Evolutionary conservation across 2,888 invertebrate genomes (phyloP).

Genomic region (Deilephila porcellus): DNA sequence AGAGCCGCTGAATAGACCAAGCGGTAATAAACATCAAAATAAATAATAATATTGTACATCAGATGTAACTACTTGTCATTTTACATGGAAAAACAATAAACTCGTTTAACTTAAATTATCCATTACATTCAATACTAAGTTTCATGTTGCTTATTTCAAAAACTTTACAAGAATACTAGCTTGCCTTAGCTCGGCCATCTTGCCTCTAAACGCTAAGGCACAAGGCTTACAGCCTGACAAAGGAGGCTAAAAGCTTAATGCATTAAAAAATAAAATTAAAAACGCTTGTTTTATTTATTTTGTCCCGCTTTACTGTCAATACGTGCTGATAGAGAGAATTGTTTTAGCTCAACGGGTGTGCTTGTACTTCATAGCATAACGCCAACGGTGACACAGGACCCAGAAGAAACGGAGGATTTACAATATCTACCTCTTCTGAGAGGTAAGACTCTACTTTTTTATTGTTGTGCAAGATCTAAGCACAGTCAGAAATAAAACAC

Average conservation of each 20-base stretch:
- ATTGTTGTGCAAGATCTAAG: background rate
- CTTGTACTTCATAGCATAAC: slow-evolving; percentile 79
- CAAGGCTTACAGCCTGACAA: slow-evolving; percentile 13
- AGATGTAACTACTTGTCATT: too few relatives aligned
- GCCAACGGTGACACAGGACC: slow-evolving; percentile 73
- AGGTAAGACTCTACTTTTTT: slow-evolving; percentile 56
- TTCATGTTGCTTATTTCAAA: background rate
- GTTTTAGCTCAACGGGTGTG: slow-evolving; percentile 76
- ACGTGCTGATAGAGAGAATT: slow-evolving; percentile 27
- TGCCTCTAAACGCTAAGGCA: slow-evolving; percentile 10
- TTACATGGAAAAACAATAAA: too few relatives aligned
- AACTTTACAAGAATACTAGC: background rate
- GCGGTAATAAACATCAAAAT: background rate
- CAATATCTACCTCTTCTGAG: slow-evolving; percentile 82
- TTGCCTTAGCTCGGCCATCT: slow-evolving; percentile 22
- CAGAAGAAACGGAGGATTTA: slow-evolving; percentile 74
- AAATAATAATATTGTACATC: background rate
- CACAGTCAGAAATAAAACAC: too few relatives aligned
- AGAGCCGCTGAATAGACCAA: slow-evolving; percentile 8
- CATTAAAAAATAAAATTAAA: slow-evolving; percentile 8
- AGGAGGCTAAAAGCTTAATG: slow-evolving; percentile 14
- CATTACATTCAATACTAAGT: background rate
- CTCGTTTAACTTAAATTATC: background rate
- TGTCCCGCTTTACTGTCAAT: background rate
- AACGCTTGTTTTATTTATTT: slow-evolving; percentile 16